phyloP scores from a whole-genome alignment of 2,113 vertebrate species.

The Pipa parva region DNA sequence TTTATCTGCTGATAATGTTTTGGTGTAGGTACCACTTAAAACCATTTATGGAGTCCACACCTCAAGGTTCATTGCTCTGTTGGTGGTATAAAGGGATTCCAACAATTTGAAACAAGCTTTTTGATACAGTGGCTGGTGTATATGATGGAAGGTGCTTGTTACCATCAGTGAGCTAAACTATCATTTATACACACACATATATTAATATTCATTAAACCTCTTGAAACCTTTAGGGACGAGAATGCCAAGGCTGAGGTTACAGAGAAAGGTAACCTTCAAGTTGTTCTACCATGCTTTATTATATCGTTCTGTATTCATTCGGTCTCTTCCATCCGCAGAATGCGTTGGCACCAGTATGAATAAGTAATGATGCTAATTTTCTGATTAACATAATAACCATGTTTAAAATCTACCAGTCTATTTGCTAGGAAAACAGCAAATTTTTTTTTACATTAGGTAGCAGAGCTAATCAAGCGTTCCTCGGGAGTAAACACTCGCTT shows the following conservation, averaged over 20 bases:
- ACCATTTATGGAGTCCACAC: no score
- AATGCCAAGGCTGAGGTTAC: not conserved
- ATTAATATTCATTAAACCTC: no score
- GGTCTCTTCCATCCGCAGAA: not conserved
- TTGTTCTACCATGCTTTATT: not conserved
- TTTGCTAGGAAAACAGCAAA: constrained; percentile 13
- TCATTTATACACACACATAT: no score
- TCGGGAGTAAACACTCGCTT: not conserved
- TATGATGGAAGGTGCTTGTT: no score
- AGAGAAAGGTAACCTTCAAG: not conserved
- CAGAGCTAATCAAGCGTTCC: not conserved
- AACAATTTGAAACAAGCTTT: no score
- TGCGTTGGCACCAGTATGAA: constrained; percentile 9
- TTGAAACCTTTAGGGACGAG: no score
- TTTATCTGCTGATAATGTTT: no score
- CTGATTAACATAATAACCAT: constrained; percentile 31
- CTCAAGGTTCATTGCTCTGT: no score
- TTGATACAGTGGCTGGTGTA: no score
- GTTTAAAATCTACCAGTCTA: constrained; percentile 5
- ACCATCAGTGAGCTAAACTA: no score
- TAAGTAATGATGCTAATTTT: constrained; percentile 27
- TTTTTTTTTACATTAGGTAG: not conserved
- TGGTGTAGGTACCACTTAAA: no score
- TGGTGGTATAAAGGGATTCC: no score
- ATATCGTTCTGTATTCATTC: not conserved